Conservation (phyloP, 53 echinoderm and acorn worm genomes). For the Apostichopus leukothele region DNA sequence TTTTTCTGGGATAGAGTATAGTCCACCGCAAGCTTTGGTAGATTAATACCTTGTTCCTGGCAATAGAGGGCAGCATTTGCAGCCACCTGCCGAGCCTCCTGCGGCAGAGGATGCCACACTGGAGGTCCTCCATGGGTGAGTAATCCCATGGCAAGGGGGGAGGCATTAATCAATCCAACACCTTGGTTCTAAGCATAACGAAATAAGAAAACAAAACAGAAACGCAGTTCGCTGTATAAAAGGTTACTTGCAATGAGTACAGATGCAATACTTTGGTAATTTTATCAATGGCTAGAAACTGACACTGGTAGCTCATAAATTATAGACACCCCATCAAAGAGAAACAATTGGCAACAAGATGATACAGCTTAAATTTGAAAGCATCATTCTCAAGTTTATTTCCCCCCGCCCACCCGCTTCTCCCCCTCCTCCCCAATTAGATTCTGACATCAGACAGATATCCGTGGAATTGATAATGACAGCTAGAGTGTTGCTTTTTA, state of each 20-base stretch:
- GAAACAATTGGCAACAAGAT: no score
- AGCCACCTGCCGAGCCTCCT: constrained; percentile 59
- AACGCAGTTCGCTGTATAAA: background rate
- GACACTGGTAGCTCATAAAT: no score
- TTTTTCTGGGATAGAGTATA: constrained; percentile 56
- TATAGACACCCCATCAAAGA: no score
- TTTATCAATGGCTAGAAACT: no score
- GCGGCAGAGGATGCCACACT: constrained; percentile 74
- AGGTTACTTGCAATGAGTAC: background rate
- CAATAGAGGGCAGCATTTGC: constrained; percentile 72
- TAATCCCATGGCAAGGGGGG: constrained; percentile 85
- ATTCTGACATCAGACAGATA: no score
- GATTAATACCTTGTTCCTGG: constrained; percentile 67
- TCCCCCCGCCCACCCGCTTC: no score
- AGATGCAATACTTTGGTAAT: no score
- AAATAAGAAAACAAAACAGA: background rate
- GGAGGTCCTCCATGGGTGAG: constrained; percentile 73
- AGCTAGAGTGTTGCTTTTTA: no score
- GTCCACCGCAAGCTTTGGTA: constrained; percentile 76
- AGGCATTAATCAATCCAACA: constrained; percentile 73
- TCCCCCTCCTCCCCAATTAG: no score
- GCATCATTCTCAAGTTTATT: no score
- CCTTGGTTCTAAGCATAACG: constrained; percentile 57
- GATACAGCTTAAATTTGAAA: no score
- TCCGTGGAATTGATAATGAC: no score